Evolutionary conservation across 2,113 vertebrate species (phyloP), one percentile per base, ranked within the genome.

Genomic region (Sceloporus undulatus): DNA sequence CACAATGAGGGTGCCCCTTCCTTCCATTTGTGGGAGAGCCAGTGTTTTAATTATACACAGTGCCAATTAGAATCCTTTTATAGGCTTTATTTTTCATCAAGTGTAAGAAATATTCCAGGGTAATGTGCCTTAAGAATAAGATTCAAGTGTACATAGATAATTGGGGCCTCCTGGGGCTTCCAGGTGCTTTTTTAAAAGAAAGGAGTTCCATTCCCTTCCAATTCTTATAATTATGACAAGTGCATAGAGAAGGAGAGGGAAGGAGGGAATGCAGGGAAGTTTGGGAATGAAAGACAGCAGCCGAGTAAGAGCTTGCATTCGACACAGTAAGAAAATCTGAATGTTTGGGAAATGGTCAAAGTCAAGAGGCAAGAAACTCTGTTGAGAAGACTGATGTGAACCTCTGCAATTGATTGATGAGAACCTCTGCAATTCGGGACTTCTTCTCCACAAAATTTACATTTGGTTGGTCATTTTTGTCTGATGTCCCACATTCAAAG

Each of bases 81-180:
- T 59, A 84, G 87, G 68, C 85, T 92, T 92, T 91, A 84, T 62
- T 89, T 94, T 92, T 89, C 74, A 92, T 91, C 89, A 56, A 86
- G 91, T 86, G 89, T 87, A 90, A 92, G 90, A 84, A 90, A 89
- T 34, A 23, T 94, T 94, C 84, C 83, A 89, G 71, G 8, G 71
- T 87, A 93, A 93, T 90, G 73, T 89, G 91, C 89, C 74, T 94
- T 94, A 87, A 85, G 89, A 96, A 94, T 94, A 87, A 85, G 89
- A 96, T 96, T 95, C 94, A 95, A 95, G 95, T 95, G 92, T 91
- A 93, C 94, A 88, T 94, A 92, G 87, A 90, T 94, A 94, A 94
- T 91, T 94, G 89, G 94, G 89, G 92, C 91, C 94, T 94, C 94
- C 93, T 73, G 92, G 92, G 93, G 92, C 84, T 96, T 95, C 93